These are phyloP conservation scores for Hippocampus mohnikei DNA, from an alignment of 2,113 vertebrate species.

Conservation along the genomic window DNA sequence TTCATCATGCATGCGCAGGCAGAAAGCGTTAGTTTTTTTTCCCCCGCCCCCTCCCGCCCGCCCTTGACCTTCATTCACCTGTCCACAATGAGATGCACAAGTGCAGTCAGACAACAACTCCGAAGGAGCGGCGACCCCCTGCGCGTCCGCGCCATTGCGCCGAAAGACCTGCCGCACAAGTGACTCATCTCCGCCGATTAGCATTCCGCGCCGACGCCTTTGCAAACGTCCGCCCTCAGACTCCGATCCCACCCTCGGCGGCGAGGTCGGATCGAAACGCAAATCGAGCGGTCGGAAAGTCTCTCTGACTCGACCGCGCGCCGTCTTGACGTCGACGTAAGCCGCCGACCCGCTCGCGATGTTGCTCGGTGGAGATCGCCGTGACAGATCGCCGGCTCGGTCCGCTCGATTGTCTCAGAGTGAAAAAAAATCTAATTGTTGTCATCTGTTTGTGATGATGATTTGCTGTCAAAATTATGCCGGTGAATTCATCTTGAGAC, in stretches of 20 bases:
- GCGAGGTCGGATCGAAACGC: not conserved
- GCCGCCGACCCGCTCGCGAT: constrained; percentile 8
- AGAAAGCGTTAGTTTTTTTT: not conserved
- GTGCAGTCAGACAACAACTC: not conserved
- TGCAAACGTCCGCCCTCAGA: not conserved
- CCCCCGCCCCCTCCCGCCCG: too few relatives aligned
- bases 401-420: not conserved
- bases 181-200: constrained; percentile 28
- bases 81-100: not conserved
- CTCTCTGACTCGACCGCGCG: not conserved
- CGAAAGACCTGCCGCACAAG: constrained; percentile 27
- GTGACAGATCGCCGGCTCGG: not conserved
- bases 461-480: not conserved
- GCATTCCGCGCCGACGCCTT: constrained; percentile 1
- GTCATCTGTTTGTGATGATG: constrained; percentile 6
- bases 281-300: not conserved
- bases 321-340: not conserved
- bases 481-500: not conserved
- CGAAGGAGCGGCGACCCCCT: not conserved
- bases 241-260: not conserved
- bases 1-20: constrained; percentile 10
- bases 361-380: not conserved
- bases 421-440: not conserved
- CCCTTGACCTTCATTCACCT: constrained; percentile 23
- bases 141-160: constrained; percentile 7